Conservation (phyloP, 1,140 invertebrate genomes). For the Drosophila albomicans region DNA sequence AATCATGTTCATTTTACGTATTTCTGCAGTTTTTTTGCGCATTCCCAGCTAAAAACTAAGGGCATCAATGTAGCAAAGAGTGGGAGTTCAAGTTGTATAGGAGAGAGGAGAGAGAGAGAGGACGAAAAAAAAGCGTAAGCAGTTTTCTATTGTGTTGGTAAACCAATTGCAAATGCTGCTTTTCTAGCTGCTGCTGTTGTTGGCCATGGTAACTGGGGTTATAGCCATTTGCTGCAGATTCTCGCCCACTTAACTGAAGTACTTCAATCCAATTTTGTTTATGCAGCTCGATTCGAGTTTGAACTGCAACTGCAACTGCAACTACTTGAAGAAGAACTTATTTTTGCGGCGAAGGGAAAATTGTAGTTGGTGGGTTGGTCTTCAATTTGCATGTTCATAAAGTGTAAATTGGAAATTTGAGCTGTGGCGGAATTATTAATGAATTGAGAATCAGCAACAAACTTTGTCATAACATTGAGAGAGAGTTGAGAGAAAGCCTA, state of each 20-base stretch:
- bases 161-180: slow-evolving; percentile 29
- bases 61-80: slow-evolving; percentile 15
- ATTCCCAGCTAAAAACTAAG: slow-evolving; percentile 20
- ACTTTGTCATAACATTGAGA: slow-evolving; percentile 42
- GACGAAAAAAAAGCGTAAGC: not conserved
- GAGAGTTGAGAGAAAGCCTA: slow-evolving; percentile 21
- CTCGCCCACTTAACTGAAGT: slow-evolving; percentile 46
- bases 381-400: slow-evolving; percentile 60
- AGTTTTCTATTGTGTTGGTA: slow-evolving; percentile 30
- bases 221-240: slow-evolving; percentile 47
- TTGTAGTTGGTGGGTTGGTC: slow-evolving; percentile 23
- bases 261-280: slow-evolving; percentile 56
- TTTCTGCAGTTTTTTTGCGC: not conserved
- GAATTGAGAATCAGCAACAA: slow-evolving; percentile 55
- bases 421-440: slow-evolving; percentile 53
- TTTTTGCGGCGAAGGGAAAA: not conserved
- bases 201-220: slow-evolving; percentile 6
- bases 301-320: slow-evolving; percentile 22
- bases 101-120: not conserved
- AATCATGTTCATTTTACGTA: not conserved
- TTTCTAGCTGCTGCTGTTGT: not conserved
- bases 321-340: slow-evolving; percentile 24
- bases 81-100: not conserved
- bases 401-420: slow-evolving; percentile 62
- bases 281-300: slow-evolving; percentile 41